Base-by-base conservation (phyloP, 2,888 invertebrate genomes). In the Parnassius mnemosyne region DNA sequence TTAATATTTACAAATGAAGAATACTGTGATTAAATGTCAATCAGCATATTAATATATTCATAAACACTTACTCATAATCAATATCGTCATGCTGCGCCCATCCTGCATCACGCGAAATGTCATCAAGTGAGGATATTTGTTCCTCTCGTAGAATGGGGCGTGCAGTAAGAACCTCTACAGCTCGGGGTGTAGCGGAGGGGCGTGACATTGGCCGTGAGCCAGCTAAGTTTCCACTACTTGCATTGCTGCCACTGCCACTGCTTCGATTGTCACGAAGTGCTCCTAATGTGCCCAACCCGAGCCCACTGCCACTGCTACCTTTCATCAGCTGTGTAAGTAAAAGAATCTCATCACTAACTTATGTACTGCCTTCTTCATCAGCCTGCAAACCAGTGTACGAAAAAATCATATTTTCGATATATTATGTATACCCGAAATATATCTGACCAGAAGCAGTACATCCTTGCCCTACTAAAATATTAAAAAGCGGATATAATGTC, bases 31-130 rank as follows among this genome's bases (percentile, higher is more conserved):
- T 34, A 34, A 34, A 34, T 34, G 5, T 34, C 5, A 34, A 34
- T 34, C 34, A 34, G 34, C 34, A 34, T 55, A 44, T 58, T 50
- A 60, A 55, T 46, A 25, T 43, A 52, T 51, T 13, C 20, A 12
- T 47, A 25, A 16, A 3, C 34, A 83, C 92, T 89, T 72, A 94
- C 94, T 97, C 97, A 81, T 98, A 98, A 88, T 98, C 98, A 80
- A 98, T 97, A 82, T 97, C 97, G 80, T 97, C 97, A 76, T 97
- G 95, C 71, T 95, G 95, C 64, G 97, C 96, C 98, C 98, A 98
- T 67, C 97, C 97, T 76, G 96, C 95, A 79, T 97, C 96, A 74
- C 96, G 94, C 53, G 96, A 94, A 71, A 98, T 96, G 79, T 97
- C 96, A 86, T 98, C 98, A 92, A 98, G 95, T 64, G 96, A 96